Base-by-base conservation (phyloP, 1,140 invertebrate genomes). In the Pentalonia nigronervosa region DNA sequence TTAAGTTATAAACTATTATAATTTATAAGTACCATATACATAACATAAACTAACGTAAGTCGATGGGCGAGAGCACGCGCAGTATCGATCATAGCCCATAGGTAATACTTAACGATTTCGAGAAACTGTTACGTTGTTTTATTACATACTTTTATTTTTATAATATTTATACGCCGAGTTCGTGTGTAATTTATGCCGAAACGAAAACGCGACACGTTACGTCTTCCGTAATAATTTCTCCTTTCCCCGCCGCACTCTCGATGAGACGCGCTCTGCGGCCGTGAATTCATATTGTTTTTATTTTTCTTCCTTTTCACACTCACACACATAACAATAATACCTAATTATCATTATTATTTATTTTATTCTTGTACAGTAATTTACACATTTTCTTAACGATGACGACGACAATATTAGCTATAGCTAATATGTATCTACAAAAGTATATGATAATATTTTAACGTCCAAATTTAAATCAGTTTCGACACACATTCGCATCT, bases 151-250 rank as follows among this genome's bases (percentile, higher is more conserved):
- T 53, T 53, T 89, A 53, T 89, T 36, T 53, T 53, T n/a, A 41
- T 41, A 41, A 2, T 41, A 53, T 89, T 47, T 90, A 60, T 23
- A 60, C 88, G 36, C 60, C 23, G 25, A 60, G 36, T 53, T 30
- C 34, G 53, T 34, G 34, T 47, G 34, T 90, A 90, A 90, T 90
- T 90, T 60, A 60, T 90, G 88, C 88, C 36, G 36, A 90, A 90
- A 90, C 50, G 88, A 60, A 90, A 90, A 90, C 53, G 88, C 88
- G 34, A 90, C 88, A 56, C 88, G 36, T 56, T 88, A 14, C 30
- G 48, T 90, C 88, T 90, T 90, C 56, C 53, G 88, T 90, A 90
- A 76, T 76, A 76, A 90, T 90, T 90, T 90, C 88, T 90, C 88
- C 88, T 90, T 90, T 60, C 36, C 53, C 34, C 88, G 36, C 50